A percentile compares a stretch with the other conserved stretches of the same genome.
Conservation (phyloP, 2,888 invertebrate genomes). For the Lycaena phlaeas region DNA sequence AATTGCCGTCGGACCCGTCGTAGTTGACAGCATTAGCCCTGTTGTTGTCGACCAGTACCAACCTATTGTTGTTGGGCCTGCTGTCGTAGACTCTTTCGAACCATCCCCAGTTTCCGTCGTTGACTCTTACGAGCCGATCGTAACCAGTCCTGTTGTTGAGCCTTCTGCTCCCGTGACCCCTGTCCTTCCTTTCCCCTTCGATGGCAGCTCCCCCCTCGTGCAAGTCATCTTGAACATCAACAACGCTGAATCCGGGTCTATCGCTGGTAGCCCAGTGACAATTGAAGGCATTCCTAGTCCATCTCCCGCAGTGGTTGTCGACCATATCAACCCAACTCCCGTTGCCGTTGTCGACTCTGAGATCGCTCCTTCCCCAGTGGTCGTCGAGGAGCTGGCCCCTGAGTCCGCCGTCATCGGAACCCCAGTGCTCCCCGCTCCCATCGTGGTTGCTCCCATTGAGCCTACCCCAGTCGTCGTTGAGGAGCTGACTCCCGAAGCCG, state of each 20-base stretch:
- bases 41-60: background rate
- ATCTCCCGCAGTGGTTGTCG: constrained; percentile 5
- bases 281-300: constrained; percentile 2
- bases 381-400: constrained; percentile 14
- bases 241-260: constrained; percentile 4
- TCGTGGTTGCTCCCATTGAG: background rate
- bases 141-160: background rate
- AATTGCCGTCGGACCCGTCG: background rate
- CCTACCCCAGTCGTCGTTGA: constrained; percentile 4
- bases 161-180: background rate
- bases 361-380: constrained; percentile 13
- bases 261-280: background rate
- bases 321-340: constrained; percentile 12
- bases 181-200: constrained; percentile 11
- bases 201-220: constrained; percentile 20
- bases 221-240: constrained; percentile 24
- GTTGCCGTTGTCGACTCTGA: constrained; percentile 17
- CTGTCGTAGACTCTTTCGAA: background rate
- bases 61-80: constrained; percentile 3
- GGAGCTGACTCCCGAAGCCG: constrained; percentile 18
- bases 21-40: background rate
- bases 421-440: constrained; percentile 1
- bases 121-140: background rate
- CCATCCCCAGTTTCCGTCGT: background rate
- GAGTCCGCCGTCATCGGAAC: constrained; percentile 20